Evolutionary conservation across 2,888 invertebrate species (phyloP), one percentile per base, ranked within the genome.

Genomic region (Acanthococcus lagerstroemiae): DNA sequence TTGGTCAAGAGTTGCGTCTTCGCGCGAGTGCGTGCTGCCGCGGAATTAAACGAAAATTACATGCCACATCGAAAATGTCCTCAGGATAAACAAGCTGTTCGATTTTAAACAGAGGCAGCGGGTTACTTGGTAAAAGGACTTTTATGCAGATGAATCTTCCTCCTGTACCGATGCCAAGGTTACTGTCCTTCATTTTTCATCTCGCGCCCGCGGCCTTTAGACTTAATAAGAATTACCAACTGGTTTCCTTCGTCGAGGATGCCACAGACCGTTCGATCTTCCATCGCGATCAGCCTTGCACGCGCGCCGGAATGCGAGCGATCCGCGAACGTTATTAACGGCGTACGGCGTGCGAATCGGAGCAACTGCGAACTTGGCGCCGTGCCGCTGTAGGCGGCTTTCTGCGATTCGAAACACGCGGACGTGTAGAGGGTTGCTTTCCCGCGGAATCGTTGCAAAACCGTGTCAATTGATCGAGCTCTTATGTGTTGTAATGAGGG

Each of bases 61-160:
- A 60, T 60, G 60, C 60, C 60, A 60, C 48, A 60, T 48, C 48
- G 60, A 60, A 60, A 60, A 60, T 60, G 48, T 60, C 60, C 60
- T 48, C 46, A 26, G 60, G 60, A 60, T 26, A 60, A 46, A 46
- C 60, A 60, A 60, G 48, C 60, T 60, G 60, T 48, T 60, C 60
- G 60, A 60, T 60, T 46, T 60, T 60, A 60, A 60, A 60, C 46
- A 46, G 60, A 60, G 60, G 60, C 48, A 60, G 60, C 60, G 60
- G 60, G 60, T 60, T 60, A 60, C 60, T 48, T 60, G 60, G 60
- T 60, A 60, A 60, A 60, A 60, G 60, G 60, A 60, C 60, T 60
- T 60, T 60, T 60, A 60, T 60, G 60, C 60, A 60, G 60, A 60
- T 60, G 60, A 60, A 46, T 48, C 60, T 48, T 60, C 60, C 17